Base-by-base conservation (phyloP, 2,113 vertebrate species). In the Corythoichthys haematopterus region DNA sequence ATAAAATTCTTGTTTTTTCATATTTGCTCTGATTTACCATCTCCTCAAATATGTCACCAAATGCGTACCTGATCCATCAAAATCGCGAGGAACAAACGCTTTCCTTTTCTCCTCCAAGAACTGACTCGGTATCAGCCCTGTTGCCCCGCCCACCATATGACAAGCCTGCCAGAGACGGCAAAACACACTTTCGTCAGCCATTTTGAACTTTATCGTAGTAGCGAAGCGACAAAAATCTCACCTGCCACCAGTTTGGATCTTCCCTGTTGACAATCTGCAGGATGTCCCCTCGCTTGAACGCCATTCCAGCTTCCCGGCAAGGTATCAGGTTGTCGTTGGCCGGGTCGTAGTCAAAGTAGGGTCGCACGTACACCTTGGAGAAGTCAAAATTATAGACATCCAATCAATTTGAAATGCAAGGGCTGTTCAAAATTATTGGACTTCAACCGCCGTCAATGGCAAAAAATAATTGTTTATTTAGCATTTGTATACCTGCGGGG, bases 201-300 rank as follows among this genome's bases (percentile, higher is more conserved):
- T 35, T 1, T 3, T n/a, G 9, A 2, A 47, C 6, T 8, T 3
- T 55, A 4, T 15, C 7, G 45, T 13, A 33, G 51, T 33, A 15
- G 4, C 1, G 7, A 11, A 2, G 7, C 2, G 12, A 36, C 45
- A 6, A 15, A 57, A 56, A 12, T 40, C 71, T 81, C 82, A 98
- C 97, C 96, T 99, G 97, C 97, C 97, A 99, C 97, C 97, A 99
- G 81, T 98, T 98, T 46, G 94, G 92, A 80, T 99, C 97, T 88
- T 99, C 97, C 60, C 96, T 91, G 87, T 98, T 98, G 71, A 99
- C 96, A 67, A 99, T 97, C 90, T 99, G 97, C 76, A 99, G 94
- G 87, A 98, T 92, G 91, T 98, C 97, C 46, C 95, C 95, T 82
- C 91, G 94, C 71, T 92, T 90, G 89, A 99, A 99, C 66, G 91